phyloP scores from a whole-genome alignment of 2,888 invertebrate genomes.

The Sarcophaga subvicina region DNA sequence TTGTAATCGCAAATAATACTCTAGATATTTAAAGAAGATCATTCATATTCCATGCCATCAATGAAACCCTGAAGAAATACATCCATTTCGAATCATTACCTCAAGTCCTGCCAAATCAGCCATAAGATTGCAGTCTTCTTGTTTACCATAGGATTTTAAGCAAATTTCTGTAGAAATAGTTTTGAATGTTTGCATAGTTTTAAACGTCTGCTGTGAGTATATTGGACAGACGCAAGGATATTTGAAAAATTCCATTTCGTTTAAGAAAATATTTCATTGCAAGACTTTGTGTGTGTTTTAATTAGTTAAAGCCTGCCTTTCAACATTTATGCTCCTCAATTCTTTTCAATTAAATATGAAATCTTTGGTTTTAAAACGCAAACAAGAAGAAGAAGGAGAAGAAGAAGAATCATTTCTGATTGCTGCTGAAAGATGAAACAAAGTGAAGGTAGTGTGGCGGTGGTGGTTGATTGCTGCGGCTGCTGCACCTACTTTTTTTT shows the following conservation, averaged over 20 bases:
- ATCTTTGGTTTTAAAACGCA: conserved; percentile 16
- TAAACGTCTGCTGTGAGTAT: background rate
- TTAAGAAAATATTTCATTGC: conserved; percentile 27
- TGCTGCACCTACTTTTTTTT: conserved; percentile 48
- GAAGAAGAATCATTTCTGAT: conserved; percentile 1
- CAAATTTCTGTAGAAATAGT: no score
- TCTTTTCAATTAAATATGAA: conserved; percentile 66
- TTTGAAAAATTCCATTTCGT: conserved; percentile 47
- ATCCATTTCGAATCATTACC: no score
- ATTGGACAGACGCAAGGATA: conserved; percentile 9
- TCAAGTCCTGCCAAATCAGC: no score
- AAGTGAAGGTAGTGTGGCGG: background rate
- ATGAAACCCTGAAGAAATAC: no score
- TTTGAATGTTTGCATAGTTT: background rate
- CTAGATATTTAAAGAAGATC: no score
- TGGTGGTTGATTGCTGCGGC: conserved; percentile 44
- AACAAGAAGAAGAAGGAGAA: background rate
- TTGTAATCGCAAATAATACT: no score
- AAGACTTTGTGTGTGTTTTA: conserved; percentile 65
- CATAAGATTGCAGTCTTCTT: no score
- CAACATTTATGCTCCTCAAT: conserved; percentile 68
- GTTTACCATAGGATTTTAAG: no score
- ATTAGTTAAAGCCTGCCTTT: conserved; percentile 65
- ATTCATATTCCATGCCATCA: no score
- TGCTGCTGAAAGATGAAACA: conserved; percentile 18